A percentile compares a stretch with the other conserved stretches of the same genome.
Conservation (phyloP, 2,888 invertebrate species). For the Glyphotaelius pellucidus region DNA sequence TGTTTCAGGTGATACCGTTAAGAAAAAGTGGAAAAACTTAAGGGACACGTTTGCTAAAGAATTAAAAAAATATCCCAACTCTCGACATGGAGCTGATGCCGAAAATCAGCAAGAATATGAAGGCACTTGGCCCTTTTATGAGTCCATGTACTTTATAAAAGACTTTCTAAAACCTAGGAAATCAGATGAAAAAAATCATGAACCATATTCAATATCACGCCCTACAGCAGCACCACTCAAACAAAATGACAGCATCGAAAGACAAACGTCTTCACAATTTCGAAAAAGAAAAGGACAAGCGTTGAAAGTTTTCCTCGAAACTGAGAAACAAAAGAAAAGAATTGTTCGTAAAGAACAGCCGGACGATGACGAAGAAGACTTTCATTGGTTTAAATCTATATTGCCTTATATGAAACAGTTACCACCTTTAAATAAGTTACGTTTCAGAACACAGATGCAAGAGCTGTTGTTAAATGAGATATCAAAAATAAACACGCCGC, state of each 20-base stretch:
- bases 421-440: constrained; percentile 67
- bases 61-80: constrained; percentile 66
- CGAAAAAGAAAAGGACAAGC: no score
- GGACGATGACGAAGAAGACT: constrained; percentile 66
- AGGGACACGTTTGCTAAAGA: constrained; percentile 66
- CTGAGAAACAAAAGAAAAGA: constrained; percentile 59
- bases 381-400: constrained; percentile 67
- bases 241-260: no score
- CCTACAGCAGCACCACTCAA: no score
- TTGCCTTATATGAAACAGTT: constrained; percentile 67
- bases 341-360: constrained; percentile 66
- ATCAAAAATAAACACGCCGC: constrained; percentile 66
- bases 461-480: constrained; percentile 67
- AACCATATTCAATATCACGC: no score
- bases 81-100: constrained; percentile 66
- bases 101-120: no score
- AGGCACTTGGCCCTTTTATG: no score
- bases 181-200: no score
- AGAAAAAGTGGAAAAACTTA: constrained; percentile 67
- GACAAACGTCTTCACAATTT: no score
- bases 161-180: no score
- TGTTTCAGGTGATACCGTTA: constrained; percentile 55
- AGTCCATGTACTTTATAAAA: no score
- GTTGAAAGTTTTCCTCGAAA: no score
- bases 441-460: constrained; percentile 68